Percentiles rank a stretch among this genome's conserved stretches.
These are phyloP conservation scores for Xestia c-nigrum DNA, from an alignment of 2,888 invertebrate genomes.

Conservation along the genomic window DNA sequence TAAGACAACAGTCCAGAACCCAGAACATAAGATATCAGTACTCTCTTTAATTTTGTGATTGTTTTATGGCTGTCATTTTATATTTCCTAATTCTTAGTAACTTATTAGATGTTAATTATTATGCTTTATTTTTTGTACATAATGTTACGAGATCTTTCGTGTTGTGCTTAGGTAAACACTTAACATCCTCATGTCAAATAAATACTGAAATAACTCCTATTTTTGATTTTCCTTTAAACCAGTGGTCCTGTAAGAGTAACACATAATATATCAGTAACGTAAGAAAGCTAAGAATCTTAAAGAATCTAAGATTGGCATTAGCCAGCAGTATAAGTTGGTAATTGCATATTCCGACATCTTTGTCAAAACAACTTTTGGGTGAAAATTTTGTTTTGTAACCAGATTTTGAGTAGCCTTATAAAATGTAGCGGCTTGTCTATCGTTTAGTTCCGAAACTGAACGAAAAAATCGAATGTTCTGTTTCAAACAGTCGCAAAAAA, in stretches of 20 bases:
- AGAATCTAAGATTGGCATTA: background rate
- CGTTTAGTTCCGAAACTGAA: background rate
- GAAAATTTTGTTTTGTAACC: background rate
- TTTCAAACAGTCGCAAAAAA: conserved; percentile 12
- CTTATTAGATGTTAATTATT: conserved; percentile 58
- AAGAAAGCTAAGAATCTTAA: background rate
- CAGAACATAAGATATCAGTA: conserved; percentile 68
- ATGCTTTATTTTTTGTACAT: conserved; percentile 69
- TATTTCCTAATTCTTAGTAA: conserved; percentile 61
- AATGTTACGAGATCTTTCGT: conserved; percentile 62
- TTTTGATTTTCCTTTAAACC: conserved; percentile 44
- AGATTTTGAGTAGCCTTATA: background rate
- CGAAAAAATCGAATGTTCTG: background rate
- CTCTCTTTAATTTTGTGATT: conserved; percentile 70
- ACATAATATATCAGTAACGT: background rate
- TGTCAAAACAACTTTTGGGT: background rate
- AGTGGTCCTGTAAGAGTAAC: background rate
- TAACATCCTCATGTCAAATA: conserved; percentile 51
- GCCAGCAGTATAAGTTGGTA: background rate
- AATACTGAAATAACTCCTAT: conserved; percentile 51
- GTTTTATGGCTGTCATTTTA: conserved; percentile 72
- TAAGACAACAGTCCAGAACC: conserved; percentile 39
- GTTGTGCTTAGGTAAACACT: conserved; percentile 54
- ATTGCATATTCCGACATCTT: conserved; percentile 10
- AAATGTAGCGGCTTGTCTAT: background rate